These are phyloP conservation scores for Lepeophtheirus salmonis DNA, from an alignment of 1,140 invertebrate genomes.

Conservation along the genomic window DNA sequence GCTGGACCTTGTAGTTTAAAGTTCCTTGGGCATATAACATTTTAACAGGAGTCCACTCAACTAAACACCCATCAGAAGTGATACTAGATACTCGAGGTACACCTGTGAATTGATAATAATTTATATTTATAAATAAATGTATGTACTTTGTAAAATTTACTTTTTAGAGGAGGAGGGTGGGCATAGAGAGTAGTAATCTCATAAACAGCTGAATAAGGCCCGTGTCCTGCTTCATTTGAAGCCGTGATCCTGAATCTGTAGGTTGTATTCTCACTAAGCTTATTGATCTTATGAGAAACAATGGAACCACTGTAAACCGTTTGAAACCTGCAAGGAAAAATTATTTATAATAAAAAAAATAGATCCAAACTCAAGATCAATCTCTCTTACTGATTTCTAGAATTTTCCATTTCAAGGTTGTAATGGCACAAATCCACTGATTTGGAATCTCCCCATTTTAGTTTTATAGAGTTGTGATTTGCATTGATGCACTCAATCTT, in stretches of 20 bases:
- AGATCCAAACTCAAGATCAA: too few species aligned
- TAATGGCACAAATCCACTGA: slow-evolving; percentile 43
- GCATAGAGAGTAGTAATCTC: slow-evolving; percentile 49
- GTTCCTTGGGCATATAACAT: not conserved
- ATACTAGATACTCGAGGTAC: slow-evolving; percentile 7
- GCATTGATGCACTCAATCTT: slow-evolving; percentile 44
- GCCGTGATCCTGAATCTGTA: slow-evolving; percentile 66
- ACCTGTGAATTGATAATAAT: too few species aligned
- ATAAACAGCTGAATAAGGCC: slow-evolving; percentile 47
- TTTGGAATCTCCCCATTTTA: slow-evolving; percentile 57
- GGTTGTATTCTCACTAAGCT: slow-evolving; percentile 24
- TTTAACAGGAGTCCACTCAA: slow-evolving; percentile 11
- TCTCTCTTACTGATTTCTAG: slow-evolving; percentile 31
- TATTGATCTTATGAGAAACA: slow-evolving; percentile 13
- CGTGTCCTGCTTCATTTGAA: slow-evolving; percentile 57
- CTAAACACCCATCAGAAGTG: slow-evolving; percentile 9
- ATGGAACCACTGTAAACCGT: slow-evolving; percentile 9
- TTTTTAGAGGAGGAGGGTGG: slow-evolving; percentile 52
- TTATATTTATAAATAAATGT: too few species aligned
- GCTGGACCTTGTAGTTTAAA: slow-evolving; percentile 12
- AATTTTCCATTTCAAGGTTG: slow-evolving; percentile 52
- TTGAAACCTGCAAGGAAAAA: too few species aligned
- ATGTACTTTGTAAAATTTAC: too few species aligned
- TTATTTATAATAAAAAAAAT: too few species aligned
- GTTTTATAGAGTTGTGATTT: slow-evolving; percentile 56